Percentiles rank a stretch among this genome's conserved stretches.
phyloP scores from a whole-genome alignment of 2,113 vertebrate species.

The Chrysochloris asiatica region DNA sequence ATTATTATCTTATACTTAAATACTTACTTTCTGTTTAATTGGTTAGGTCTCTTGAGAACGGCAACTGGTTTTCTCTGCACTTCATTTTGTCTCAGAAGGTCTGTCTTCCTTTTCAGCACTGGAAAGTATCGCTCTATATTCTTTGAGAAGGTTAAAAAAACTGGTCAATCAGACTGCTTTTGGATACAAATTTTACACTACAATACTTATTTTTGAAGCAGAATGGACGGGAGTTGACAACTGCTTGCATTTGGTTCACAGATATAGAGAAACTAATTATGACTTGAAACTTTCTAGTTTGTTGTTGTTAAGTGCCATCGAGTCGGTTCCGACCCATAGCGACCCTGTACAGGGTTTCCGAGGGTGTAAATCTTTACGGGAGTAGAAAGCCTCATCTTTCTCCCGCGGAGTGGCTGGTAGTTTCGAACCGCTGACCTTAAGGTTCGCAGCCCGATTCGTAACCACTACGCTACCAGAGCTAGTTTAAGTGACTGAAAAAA shows the following conservation, averaged over 20 bases:
- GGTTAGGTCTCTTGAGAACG: constrained; percentile 85
- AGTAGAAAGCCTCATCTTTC: too few species aligned
- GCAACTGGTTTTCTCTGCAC: constrained; percentile 84
- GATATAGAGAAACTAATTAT: constrained; percentile 37
- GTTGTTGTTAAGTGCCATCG: too few species aligned
- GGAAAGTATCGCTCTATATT: constrained; percentile 86
- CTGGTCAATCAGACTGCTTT: constrained; percentile 47
- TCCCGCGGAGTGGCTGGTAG: too few species aligned
- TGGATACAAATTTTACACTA: neutral
- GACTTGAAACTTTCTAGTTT: neutral
- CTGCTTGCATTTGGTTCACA: neutral
- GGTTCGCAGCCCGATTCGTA: too few species aligned
- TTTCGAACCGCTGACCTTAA: too few species aligned
- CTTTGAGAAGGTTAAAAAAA: constrained; percentile 76
- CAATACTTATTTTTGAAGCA: constrained; percentile 38
- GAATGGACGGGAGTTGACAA: constrained; percentile 23
- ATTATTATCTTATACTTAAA: neutral
- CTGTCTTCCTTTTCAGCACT: constrained; percentile 86
- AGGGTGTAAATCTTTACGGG: too few species aligned
- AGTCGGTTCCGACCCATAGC: too few species aligned
- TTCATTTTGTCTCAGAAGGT: constrained; percentile 87
- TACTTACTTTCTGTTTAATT: constrained; percentile 89
- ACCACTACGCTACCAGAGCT: too few species aligned
- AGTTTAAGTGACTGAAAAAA: neutral
- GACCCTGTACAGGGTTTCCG: too few species aligned